A percentile compares a stretch with the other conserved stretches of the same genome.
These are phyloP conservation scores for Drosophila rufa DNA, from an alignment of 1,140 invertebrate species.

Conservation along the genomic window DNA sequence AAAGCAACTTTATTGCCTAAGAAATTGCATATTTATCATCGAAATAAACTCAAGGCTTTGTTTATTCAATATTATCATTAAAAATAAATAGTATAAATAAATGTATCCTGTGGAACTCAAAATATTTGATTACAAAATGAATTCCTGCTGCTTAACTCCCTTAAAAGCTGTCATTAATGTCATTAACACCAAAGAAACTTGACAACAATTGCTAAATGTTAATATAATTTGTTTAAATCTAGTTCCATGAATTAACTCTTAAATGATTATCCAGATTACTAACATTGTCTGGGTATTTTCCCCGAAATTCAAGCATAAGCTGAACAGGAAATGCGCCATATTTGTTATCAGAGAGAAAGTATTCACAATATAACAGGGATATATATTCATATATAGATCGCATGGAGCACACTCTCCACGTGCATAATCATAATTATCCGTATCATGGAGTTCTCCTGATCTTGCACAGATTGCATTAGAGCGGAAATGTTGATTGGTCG, in stretches of 20 bases:
- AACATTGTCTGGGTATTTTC: background rate
- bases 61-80: too few species aligned
- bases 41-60: too few species aligned
- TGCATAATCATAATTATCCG: constrained; percentile 17
- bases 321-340: constrained; percentile 5
- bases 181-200: too few species aligned
- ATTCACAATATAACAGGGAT: background rate
- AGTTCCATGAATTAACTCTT: background rate
- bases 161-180: too few species aligned
- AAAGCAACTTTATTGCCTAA: too few species aligned
- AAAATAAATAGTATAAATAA: background rate
- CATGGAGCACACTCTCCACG: constrained; percentile 4
- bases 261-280: background rate
- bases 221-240: too few species aligned
- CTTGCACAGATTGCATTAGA: constrained; percentile 47
- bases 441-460: constrained; percentile 21
- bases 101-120: too few species aligned
- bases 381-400: background rate
- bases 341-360: background rate
- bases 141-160: too few species aligned
- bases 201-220: too few species aligned
- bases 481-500: constrained; percentile 50
- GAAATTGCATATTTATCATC: too few species aligned
- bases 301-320: background rate
- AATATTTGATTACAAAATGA: too few species aligned